Percentiles rank a stretch among this genome's conserved stretches.
Evolutionary conservation across 2,113 vertebrate species (phyloP).

Genomic region (Saccopteryx bilineata): DNA sequence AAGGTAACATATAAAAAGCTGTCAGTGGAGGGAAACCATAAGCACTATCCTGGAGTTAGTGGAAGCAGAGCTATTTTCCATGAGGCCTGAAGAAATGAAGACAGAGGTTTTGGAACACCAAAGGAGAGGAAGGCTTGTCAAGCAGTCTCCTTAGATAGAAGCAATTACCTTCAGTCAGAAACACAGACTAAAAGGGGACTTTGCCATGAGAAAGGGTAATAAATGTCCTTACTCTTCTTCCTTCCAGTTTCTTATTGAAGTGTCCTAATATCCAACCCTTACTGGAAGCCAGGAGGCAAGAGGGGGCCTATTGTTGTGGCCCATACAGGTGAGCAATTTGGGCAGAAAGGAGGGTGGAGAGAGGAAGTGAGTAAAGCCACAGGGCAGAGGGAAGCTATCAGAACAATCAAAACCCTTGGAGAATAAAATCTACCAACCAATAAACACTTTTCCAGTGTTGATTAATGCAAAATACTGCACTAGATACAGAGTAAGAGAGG

Average conservation of each 20-base stretch:
- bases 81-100: conserved; percentile 7
- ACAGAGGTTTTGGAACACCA: neutral
- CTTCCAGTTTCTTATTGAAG: neutral
- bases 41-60: neutral
- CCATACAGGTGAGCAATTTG: neutral
- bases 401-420: neutral
- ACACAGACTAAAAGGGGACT: neutral
- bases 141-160: neutral
- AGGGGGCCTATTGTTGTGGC: neutral
- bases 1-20: neutral
- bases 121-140: neutral
- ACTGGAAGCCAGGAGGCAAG: neutral
- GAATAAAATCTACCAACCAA: neutral
- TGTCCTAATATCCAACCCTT: neutral
- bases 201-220: neutral
- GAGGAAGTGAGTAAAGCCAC: neutral
- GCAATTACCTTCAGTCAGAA: neutral
- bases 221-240: neutral
- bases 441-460: neutral
- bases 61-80: neutral
- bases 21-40: neutral
- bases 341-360: neutral
- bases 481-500: neutral
- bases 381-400: neutral
- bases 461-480: neutral